Conservation (phyloP, 2,797 vertebrate species). For the Rhabdophis nuchalis region DNA sequence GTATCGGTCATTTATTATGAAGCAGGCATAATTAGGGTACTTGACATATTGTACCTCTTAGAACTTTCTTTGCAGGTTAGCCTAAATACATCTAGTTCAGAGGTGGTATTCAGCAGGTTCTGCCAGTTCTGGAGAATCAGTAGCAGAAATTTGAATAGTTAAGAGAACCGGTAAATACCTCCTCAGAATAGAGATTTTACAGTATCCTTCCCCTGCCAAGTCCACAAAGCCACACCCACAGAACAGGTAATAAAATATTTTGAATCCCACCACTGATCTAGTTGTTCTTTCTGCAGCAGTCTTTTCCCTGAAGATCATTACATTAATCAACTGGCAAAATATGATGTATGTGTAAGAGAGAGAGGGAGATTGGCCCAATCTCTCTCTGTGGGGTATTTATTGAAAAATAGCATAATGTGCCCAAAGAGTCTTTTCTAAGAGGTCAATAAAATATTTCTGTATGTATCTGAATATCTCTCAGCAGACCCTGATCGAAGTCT, state of each 20-base stretch:
- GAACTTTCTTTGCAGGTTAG: not conserved
- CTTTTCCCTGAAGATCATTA: not conserved
- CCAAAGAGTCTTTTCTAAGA: not conserved
- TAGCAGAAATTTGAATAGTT: no score
- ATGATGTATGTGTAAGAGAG: not conserved
- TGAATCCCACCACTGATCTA: not conserved
- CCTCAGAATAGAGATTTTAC: no score
- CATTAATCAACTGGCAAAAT: not conserved
- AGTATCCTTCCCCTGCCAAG: no score
- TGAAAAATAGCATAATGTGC: not conserved
- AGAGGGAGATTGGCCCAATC: not conserved
- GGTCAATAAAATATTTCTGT: not conserved
- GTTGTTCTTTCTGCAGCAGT: conserved; percentile 10
- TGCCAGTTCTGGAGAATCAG: no score
- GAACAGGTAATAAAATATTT: no score
- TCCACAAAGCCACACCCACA: no score
- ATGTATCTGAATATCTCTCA: not conserved
- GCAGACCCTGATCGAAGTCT: not conserved
- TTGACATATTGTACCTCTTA: not conserved
- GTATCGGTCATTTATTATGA: no score
- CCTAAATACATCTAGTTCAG: no score
- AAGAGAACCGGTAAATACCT: no score
- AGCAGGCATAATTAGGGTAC: no score
- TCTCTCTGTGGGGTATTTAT: not conserved
- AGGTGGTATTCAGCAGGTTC: no score